These are phyloP conservation scores for Percopsis transmontana DNA, from an alignment of 2,113 vertebrate species.

Conservation along the genomic window DNA sequence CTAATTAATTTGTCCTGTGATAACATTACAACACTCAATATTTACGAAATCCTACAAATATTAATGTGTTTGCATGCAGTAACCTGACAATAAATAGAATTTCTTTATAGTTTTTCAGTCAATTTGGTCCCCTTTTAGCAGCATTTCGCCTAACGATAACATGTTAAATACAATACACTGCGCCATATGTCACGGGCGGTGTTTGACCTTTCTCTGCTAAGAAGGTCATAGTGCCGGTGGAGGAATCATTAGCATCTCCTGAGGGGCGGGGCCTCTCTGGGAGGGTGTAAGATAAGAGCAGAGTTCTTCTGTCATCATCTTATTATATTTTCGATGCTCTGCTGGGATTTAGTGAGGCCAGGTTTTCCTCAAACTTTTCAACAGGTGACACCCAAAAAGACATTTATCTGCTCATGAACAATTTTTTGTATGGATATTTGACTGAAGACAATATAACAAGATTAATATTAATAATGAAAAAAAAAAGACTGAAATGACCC, in stretches of 20 bases:
- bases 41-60: too few species aligned
- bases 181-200: slow-evolving; percentile 10
- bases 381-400: too few species aligned
- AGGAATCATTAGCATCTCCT: slow-evolving; percentile 29
- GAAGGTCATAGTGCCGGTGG: slow-evolving; percentile 5
- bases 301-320: too few species aligned
- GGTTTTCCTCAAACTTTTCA: too few species aligned
- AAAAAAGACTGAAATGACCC: too few species aligned
- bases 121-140: neutral
- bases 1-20: too few species aligned
- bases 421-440: too few species aligned
- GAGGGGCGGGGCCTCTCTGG: neutral
- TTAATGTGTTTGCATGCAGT: neutral
- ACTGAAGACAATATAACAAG: too few species aligned
- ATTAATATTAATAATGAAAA: too few species aligned
- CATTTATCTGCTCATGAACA: too few species aligned
- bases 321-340: too few species aligned
- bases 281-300: slow-evolving; percentile 7
- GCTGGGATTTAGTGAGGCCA: too few species aligned
- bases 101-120: neutral
- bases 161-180: slow-evolving; percentile 4
- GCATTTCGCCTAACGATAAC: neutral
- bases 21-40: neutral
- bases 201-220: slow-evolving; percentile 21
- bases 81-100: neutral